These are phyloP conservation scores for Apocrypta bakeri DNA, from an alignment of 1,140 invertebrate species.

Conservation along the genomic window DNA sequence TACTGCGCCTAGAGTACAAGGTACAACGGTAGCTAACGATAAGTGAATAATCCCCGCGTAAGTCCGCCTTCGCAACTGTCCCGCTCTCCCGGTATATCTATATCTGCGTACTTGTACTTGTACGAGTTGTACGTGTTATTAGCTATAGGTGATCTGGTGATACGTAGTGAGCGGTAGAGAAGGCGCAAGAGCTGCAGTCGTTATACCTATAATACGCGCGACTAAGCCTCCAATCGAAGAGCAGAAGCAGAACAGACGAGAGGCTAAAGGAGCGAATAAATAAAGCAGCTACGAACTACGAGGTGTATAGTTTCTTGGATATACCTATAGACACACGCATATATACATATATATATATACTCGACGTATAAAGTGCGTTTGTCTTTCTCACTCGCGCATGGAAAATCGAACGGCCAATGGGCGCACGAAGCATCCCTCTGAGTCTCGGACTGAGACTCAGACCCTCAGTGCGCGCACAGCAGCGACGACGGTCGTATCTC, in stretches of 20 bases:
- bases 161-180: too few species aligned
- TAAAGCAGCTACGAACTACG: neutral
- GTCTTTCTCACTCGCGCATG: neutral
- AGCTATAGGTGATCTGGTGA: too few species aligned
- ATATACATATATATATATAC: too few species aligned
- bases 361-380: neutral
- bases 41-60: neutral
- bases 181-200: too few species aligned
- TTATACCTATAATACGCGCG: too few species aligned
- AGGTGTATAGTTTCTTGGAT: neutral
- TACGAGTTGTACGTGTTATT: too few species aligned
- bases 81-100: neutral
- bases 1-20: too few species aligned
- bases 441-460: too few species aligned
- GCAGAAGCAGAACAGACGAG: neutral
- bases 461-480: neutral
- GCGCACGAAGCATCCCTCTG: neutral
- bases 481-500: neutral
- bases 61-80: too few species aligned
- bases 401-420: conserved; percentile 28
- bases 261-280: neutral
- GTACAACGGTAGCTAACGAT: neutral
- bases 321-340: too few species aligned
- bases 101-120: neutral
- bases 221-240: neutral